Evolutionary conservation across 92 coral and sea anemone genomes (phyloP), one percentile per base, ranked within the genome.

Genomic region (Metridium senile): DNA sequence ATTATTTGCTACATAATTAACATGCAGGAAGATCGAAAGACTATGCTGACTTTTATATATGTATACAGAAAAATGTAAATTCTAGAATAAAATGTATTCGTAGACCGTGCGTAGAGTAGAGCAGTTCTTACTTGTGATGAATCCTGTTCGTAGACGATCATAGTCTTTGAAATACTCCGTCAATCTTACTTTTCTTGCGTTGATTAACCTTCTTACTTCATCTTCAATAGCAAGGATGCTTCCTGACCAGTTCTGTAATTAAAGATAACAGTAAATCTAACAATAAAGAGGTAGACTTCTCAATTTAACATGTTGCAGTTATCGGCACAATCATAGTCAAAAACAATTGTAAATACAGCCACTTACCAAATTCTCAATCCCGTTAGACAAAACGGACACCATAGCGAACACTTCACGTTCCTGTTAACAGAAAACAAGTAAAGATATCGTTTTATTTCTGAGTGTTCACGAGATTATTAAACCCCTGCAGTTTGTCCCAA

Each of bases 131-230:
- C 99, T 96, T 80, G 99, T 89, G n/a, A 96, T 92, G 45, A 81
- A 96, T 33, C 99, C 99, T 31, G 97, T 89, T 66, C 99, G 81
- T 10, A 96, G 85, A 20, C 97, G 90, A 81, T 96, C 99, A 82
- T 85, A 96, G 49, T 96, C 99, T 81, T 96, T 96, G 77, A 96
- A 96, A 80, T 92, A 96, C 74, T 96, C 99, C 1, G 97, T 89
- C 70, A 93, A 68, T 35, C 98, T 78, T 3, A 93, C 99, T 68
- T 96, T 96, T 53, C 90, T 96, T 16, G 98, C 93, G 84, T 93
- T 89, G 19, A 96, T 97, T 64, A 85, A 84, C 56, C 82, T 82
- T 31, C 99, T 83, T 53, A 96, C 86, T 66, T 87, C 78, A 54
- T 96, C 99, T 53, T 96, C 99, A 20, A 96, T 51, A 0, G 74